Percentiles rank a stretch among this genome's conserved stretches.
These are phyloP conservation scores for Aphidius ervi DNA, from an alignment of 1,140 invertebrate species.

Conservation along the genomic window DNA sequence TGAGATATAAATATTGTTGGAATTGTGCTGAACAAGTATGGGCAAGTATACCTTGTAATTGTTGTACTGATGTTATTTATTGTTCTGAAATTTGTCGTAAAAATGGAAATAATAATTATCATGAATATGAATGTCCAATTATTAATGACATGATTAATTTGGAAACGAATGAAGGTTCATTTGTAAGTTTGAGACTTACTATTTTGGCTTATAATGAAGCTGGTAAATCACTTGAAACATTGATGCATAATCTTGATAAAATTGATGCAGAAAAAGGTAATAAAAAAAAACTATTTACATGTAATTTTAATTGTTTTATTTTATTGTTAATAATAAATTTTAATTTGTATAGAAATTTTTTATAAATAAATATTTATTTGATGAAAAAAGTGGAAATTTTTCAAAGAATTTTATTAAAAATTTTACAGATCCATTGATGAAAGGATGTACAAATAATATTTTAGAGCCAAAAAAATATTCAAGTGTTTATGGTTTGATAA, in stretches of 20 bases:
- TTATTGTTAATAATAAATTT: not conserved
- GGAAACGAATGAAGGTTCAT: slow-evolving; percentile 60
- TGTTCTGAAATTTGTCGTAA: slow-evolving; percentile 66
- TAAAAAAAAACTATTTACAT: not conserved
- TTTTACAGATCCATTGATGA: slow-evolving; percentile 31
- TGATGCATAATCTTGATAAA: slow-evolving; percentile 47
- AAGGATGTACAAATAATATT: slow-evolving; percentile 48
- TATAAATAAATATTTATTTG: too few relatives aligned
- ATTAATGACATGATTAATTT: slow-evolving; percentile 58
- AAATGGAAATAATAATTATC: slow-evolving; percentile 60
- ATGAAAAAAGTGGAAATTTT: too few relatives aligned
- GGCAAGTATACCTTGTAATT: slow-evolving; percentile 59
- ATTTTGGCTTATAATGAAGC: slow-evolving; percentile 57
- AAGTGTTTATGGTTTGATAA: slow-evolving; percentile 69
- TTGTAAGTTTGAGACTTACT: slow-evolving; percentile 62
- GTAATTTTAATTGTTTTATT: not conserved
- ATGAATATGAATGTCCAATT: slow-evolving; percentile 66
- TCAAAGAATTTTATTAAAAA: too few relatives aligned
- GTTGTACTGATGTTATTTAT: slow-evolving; percentile 62
- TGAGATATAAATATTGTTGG: slow-evolving; percentile 63
- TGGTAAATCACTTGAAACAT: slow-evolving; percentile 42
- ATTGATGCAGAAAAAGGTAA: slow-evolving; percentile 43
- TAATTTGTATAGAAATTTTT: slow-evolving; percentile 3
- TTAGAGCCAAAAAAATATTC: slow-evolving; percentile 52
- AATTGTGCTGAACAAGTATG: slow-evolving; percentile 64